These are phyloP conservation scores for Itoplectis maculator DNA, from an alignment of 2,888 invertebrate species.

Conservation along the genomic window DNA sequence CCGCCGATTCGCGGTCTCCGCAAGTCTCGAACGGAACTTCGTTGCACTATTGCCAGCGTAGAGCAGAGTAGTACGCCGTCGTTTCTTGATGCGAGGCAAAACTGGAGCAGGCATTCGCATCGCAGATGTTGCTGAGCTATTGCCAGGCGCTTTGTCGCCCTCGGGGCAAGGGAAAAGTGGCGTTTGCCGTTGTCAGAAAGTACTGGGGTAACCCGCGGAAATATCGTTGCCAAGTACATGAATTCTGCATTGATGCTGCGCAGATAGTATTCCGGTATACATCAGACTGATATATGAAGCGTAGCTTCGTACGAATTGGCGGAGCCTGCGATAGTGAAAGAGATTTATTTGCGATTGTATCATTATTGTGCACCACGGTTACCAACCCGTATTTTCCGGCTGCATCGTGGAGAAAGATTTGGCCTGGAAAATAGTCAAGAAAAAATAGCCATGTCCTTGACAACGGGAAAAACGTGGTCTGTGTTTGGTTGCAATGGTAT, in stretches of 20 bases:
- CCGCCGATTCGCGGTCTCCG: constrained; percentile 76
- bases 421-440: neutral
- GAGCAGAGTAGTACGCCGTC: constrained; percentile 59
- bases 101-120: constrained; percentile 7
- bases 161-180: constrained; percentile 12
- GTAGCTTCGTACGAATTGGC: neutral
- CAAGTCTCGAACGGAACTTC: constrained; percentile 75
- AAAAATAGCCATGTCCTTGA: neutral
- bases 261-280: constrained; percentile 15
- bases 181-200: constrained; percentile 12
- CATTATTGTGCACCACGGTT: neutral
- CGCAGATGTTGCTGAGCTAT: constrained; percentile 27
- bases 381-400: neutral
- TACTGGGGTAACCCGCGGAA: constrained; percentile 25
- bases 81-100: constrained; percentile 16
- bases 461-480: neutral
- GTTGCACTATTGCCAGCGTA: constrained; percentile 71
- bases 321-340: neutral
- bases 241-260: constrained; percentile 26
- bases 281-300: neutral
- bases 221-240: constrained; percentile 40
- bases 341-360: constrained; percentile 27
- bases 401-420: too few species aligned
- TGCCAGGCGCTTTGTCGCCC: constrained; percentile 37
- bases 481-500: neutral